phyloP scores from a whole-genome alignment of 2,888 invertebrate genomes.

The Cordylochernes scorpioides region DNA sequence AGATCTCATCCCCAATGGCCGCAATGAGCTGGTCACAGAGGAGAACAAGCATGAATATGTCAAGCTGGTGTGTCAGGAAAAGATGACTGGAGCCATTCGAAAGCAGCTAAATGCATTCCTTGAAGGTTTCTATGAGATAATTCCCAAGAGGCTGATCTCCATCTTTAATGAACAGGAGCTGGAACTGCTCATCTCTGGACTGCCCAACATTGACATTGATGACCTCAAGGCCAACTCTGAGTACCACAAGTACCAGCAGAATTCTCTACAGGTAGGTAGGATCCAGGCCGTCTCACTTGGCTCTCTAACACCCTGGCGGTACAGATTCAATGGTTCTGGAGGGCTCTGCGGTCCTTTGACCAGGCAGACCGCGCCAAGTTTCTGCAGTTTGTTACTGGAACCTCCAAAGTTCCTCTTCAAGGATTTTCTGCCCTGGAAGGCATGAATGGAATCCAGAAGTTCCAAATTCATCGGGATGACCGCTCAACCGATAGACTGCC shows the following conservation, averaged over 20 bases:
- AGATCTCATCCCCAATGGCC: conserved; percentile 52
- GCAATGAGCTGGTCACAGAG: conserved; percentile 50
- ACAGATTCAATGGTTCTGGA: conserved; percentile 77
- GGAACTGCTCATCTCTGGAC: conserved; percentile 57
- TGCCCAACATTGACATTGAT: conserved; percentile 69
- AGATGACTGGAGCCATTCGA: conserved; percentile 66
- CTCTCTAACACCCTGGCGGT: conserved; percentile 4
- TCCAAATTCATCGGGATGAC: conserved; percentile 69
- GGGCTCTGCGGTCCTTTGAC: conserved; percentile 59
- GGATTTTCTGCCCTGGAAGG: conserved; percentile 65
- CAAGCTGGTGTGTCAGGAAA: conserved; percentile 61
- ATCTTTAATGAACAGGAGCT: conserved; percentile 80
- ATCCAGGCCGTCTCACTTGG: neutral
- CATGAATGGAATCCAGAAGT: conserved; percentile 75
- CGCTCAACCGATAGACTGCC: conserved; percentile 60
- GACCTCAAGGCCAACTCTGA: conserved; percentile 63
- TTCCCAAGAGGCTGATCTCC: conserved; percentile 60
- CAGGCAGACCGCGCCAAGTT: conserved; percentile 69
- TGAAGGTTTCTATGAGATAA: conserved; percentile 71
- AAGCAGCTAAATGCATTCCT: conserved; percentile 46
- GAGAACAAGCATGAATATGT: conserved; percentile 71
- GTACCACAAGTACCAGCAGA: conserved; percentile 63
- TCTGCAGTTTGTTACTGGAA: conserved; percentile 72
- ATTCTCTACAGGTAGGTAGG: conserved; percentile 42
- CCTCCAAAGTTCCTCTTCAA: conserved; percentile 65